Evolutionary conservation across 2,797 vertebrate genomes (phyloP).

Genomic region (Pelochelys cantorii): DNA sequence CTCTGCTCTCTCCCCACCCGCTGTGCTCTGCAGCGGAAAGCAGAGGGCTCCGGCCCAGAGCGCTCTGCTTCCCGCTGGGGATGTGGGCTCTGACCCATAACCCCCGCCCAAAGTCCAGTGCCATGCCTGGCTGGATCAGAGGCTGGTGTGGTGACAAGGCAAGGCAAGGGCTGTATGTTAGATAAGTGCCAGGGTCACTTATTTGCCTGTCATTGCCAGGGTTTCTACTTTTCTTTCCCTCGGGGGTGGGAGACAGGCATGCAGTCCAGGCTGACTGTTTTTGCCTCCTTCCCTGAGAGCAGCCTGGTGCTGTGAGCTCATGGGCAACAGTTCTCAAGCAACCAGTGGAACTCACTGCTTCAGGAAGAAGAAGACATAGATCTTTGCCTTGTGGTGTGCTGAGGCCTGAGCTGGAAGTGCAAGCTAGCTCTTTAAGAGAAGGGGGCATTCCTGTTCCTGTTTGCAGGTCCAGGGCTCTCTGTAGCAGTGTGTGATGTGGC

Average conservation of each 20-base stretch:
- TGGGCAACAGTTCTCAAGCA: not conserved
- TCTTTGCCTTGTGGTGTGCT: too few relatives aligned
- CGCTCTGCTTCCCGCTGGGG: too few relatives aligned
- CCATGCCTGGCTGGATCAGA: not conserved
- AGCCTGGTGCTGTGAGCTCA: not conserved
- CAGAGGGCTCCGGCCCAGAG: too few relatives aligned
- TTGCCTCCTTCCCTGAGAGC: not conserved
- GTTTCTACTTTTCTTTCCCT: not conserved
- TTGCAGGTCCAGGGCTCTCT: too few relatives aligned
- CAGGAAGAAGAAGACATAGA: not conserved
- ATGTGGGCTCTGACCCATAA: not conserved
- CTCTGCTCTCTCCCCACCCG: too few relatives aligned
- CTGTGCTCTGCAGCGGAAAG: too few relatives aligned
- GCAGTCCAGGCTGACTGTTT: too few relatives aligned
- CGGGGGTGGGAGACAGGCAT: not conserved
- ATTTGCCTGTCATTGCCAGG: not conserved
- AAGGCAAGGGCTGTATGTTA: not conserved
- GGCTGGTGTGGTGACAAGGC: too few relatives aligned
- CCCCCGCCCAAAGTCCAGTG: not conserved
- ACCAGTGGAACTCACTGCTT: not conserved
- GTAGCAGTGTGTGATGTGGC: not conserved
- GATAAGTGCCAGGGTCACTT: not conserved
- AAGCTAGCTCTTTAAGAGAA: too few relatives aligned
- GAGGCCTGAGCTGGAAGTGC: too few relatives aligned
- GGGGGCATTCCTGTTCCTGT: too few relatives aligned